Percentiles rank a stretch among this genome's conserved stretches.
Conservation (phyloP, 2,888 invertebrate species). For the Ormyrus rosae region DNA sequence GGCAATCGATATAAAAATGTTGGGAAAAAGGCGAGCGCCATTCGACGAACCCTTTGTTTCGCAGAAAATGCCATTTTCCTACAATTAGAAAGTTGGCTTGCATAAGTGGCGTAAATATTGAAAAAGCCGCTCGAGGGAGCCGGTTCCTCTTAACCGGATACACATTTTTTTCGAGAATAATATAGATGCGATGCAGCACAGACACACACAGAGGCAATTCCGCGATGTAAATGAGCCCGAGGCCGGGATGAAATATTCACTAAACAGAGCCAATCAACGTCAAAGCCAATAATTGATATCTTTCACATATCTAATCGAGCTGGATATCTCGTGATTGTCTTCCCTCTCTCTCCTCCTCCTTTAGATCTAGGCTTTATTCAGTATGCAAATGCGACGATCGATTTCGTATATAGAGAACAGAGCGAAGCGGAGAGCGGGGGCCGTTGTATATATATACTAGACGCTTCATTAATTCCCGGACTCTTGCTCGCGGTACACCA, state of each 20-base stretch:
- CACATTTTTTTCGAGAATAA: no score
- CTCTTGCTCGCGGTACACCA: slow-evolving; percentile 7
- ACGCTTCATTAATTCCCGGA: slow-evolving; percentile 58
- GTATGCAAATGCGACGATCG: slow-evolving; percentile 55
- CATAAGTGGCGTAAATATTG: no score
- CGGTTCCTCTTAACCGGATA: no score
- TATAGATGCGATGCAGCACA: no score
- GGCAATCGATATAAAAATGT: slow-evolving; percentile 33
- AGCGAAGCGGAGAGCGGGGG: neutral
- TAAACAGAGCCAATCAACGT: slow-evolving; percentile 54
- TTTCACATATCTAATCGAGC: slow-evolving; percentile 55
- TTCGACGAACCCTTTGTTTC: slow-evolving; percentile 9
- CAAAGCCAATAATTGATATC: slow-evolving; percentile 57
- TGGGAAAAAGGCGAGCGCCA: slow-evolving; percentile 4
- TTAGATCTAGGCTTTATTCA: slow-evolving; percentile 52
- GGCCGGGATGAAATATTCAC: slow-evolving; percentile 54
- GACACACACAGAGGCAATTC: no score
- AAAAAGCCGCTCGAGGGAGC: no score
- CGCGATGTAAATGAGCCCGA: slow-evolving; percentile 33
- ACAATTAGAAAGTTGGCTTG: no score
- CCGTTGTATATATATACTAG: neutral
- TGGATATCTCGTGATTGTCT: slow-evolving; percentile 51
- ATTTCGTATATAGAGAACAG: slow-evolving; percentile 38
- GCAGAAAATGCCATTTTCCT: no score
- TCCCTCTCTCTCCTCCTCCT: slow-evolving; percentile 24